These are phyloP conservation scores for Nomada flava DNA, from an alignment of 2,888 invertebrate genomes.

Conservation along the genomic window DNA sequence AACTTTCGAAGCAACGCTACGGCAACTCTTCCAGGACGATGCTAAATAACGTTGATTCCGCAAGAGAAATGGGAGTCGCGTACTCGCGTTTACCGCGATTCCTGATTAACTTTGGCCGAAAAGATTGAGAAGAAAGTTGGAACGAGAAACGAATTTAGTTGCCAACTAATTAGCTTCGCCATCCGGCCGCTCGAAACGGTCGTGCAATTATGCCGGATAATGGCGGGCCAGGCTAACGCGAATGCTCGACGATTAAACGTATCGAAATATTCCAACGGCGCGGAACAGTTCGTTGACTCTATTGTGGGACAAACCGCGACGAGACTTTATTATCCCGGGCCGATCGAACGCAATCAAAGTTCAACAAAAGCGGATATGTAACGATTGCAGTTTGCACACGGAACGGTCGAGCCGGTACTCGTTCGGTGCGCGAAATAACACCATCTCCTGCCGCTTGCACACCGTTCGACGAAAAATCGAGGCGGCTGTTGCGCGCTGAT, in stretches of 20 bases:
- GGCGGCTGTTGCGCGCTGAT: not conserved
- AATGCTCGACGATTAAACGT: constrained; percentile 51
- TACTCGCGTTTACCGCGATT: constrained; percentile 12
- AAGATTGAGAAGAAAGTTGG: constrained; percentile 24
- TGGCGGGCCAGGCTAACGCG: constrained; percentile 23
- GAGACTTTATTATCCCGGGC: constrained; percentile 57
- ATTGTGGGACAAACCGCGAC: constrained; percentile 43
- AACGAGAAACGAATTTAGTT: constrained; percentile 38
- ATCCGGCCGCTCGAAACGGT: constrained; percentile 3
- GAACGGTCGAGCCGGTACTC: constrained; percentile 5
- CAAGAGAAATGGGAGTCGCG: not conserved
- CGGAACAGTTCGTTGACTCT: constrained; percentile 15
- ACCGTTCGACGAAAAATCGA: constrained; percentile 25
- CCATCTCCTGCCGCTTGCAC: not conserved
- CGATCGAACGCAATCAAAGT: constrained; percentile 45
- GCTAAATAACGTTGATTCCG: not conserved
- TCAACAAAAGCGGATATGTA: constrained; percentile 28
- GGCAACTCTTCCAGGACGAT: not conserved
- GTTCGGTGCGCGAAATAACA: constrained; percentile 10
- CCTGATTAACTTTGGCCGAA: constrained; percentile 2
- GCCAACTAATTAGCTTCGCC: constrained; percentile 32
- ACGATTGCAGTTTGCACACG: constrained; percentile 16
- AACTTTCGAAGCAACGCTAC: not conserved
- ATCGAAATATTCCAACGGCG: constrained; percentile 48
- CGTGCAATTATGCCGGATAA: constrained; percentile 38